phyloP scores from a whole-genome alignment of 2,113 vertebrate species.

The Pleuronectes platessa region DNA sequence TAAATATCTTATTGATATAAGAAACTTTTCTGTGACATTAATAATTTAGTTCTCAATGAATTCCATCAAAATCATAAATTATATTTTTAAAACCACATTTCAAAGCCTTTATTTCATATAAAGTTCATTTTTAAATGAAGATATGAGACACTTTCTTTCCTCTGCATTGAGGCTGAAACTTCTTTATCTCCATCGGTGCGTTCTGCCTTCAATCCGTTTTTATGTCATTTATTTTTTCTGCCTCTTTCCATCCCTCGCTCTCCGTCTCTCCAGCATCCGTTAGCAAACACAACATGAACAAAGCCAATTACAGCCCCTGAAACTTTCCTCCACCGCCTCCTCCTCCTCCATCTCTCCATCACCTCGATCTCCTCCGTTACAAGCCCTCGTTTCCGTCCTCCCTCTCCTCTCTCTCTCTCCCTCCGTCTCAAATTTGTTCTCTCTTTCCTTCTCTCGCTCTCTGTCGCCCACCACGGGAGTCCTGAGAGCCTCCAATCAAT shows the following conservation, averaged over 20 bases:
- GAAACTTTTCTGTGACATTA: too few relatives aligned
- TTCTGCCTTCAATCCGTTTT: background rate
- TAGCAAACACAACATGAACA: slow-evolving; percentile 32
- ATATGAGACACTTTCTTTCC: background rate
- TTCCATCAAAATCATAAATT: too few relatives aligned
- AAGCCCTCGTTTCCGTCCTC: background rate
- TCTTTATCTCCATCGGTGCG: background rate
- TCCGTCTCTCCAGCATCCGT: background rate
- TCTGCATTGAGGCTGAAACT: background rate
- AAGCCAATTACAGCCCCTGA: slow-evolving; percentile 21
- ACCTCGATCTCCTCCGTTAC: background rate
- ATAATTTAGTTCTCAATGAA: too few relatives aligned
- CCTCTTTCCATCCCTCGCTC: background rate
- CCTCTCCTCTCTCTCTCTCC: background rate
- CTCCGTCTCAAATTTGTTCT: background rate
- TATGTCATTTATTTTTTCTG: background rate
- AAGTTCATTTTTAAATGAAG: too few relatives aligned
- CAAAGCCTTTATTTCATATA: too few relatives aligned
- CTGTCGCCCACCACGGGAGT: slow-evolving; percentile 62
- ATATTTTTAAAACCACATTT: too few relatives aligned
- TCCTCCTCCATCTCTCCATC: slow-evolving; percentile 18
- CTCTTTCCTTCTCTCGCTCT: slow-evolving; percentile 20
- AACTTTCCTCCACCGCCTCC: background rate
- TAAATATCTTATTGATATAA: too few relatives aligned
- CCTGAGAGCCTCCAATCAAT: slow-evolving; percentile 76